Base-by-base conservation (phyloP, 2,797 vertebrate genomes). In the Euphonia xanthogaster region DNA sequence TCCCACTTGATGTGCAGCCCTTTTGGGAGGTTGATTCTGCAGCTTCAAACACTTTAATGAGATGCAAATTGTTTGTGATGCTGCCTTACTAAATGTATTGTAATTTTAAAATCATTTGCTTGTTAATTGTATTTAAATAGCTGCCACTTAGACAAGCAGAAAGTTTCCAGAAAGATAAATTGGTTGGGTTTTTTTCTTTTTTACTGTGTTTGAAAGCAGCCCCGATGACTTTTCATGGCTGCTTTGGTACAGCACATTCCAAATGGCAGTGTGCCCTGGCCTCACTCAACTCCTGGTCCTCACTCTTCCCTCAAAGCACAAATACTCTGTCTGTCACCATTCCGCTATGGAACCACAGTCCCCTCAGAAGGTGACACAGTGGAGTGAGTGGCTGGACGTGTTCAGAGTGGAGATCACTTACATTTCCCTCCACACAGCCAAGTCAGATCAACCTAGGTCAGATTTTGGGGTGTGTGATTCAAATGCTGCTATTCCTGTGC, bases 111-210 rank as follows among this genome's bases (percentile, higher is more conserved):
- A 97, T 96, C 94, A 97, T 97, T 97, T 97, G 93, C 96, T 96
- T 98, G 97, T 97, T 98, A 98, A 98, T 97, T 98, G 97, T 97
- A 90, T 97, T 97, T 97, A 88, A 97, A 97, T 97, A 97, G 91
- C 91, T 95, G 94, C 96, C 88, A 89, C 91, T 93, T 96, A 96
- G 95, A 92, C 92, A 92, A 90, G 92, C 94, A 94, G 86, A 95
- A 96, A 95, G 95, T 96, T 97, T 92, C 81, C 78, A 68, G 91
- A 66, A 88, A 96, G 96, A 97, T 92, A 83, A 91, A 95, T 89
- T 47, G 57, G 6, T 50, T 42, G 9, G 0, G 0, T 12, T 24
- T 75, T 95, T 73, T 67, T 22, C 60, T 93, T 89, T 92, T 90
- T 93, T 82, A 55, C 92, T 91, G 10, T 90, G 78, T 94, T 86